phyloP scores from a whole-genome alignment of 2,888 invertebrate genomes.

The Lasioglossum leucozonium region DNA sequence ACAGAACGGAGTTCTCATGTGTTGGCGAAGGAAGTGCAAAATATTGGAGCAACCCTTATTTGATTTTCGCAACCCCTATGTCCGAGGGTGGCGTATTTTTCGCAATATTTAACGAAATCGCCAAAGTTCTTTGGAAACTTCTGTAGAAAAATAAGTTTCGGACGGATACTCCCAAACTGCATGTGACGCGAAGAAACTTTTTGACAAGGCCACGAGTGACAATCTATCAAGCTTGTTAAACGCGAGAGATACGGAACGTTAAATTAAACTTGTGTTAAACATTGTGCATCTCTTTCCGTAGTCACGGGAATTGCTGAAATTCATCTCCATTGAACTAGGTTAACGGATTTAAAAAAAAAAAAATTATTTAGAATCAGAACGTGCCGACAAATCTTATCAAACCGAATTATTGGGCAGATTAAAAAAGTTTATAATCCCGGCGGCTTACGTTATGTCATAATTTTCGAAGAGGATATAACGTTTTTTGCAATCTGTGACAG shows the following conservation, averaged over 20 bases:
- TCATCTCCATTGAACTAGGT: not conserved
- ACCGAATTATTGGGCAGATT: not conserved
- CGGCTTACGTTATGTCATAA: slow-evolving; percentile 11
- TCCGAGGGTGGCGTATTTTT: not conserved
- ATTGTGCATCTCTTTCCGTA: not conserved
- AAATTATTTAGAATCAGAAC: not conserved
- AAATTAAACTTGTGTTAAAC: not conserved
- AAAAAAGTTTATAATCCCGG: not conserved
- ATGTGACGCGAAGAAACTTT: not conserved
- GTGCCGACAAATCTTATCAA: not conserved
- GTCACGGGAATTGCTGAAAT: not conserved
- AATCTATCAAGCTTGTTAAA: not conserved
- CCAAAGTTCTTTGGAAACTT: not conserved
- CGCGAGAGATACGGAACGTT: not conserved
- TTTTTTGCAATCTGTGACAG: slow-evolving; percentile 9
- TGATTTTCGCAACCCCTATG: not conserved
- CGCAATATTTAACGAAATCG: not conserved
- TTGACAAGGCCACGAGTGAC: not conserved
- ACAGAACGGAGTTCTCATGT: no score
- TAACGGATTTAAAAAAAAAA: not conserved
- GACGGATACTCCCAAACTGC: not conserved
- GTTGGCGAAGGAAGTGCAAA: no score
- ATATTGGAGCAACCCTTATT: not conserved
- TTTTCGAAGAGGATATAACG: not conserved
- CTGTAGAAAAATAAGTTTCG: not conserved